These are phyloP conservation scores for Tragelaphus scriptus DNA, from an alignment of 2,113 vertebrate genomes.

Conservation along the genomic window DNA sequence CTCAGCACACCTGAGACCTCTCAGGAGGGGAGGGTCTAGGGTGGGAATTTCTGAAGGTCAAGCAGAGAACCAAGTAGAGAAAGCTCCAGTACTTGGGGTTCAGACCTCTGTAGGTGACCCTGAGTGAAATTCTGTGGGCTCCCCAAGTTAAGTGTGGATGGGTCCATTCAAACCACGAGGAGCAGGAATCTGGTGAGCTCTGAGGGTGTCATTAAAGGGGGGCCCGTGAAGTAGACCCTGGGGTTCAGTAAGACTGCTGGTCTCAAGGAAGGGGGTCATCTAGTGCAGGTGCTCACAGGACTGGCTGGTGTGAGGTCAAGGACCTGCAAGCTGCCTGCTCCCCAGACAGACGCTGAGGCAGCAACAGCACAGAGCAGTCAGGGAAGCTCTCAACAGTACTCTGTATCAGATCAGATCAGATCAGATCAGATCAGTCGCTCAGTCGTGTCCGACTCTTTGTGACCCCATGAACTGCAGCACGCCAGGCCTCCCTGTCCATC, in stretches of 20 bases:
- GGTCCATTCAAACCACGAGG: background rate
- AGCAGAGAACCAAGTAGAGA: background rate
- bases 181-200: background rate
- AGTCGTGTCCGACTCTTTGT: no score
- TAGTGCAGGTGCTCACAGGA: background rate
- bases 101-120: background rate
- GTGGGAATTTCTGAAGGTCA: background rate
- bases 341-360: background rate
- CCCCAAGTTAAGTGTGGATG: fast-evolving
- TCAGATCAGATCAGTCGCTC: no score
- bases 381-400: fast-evolving
- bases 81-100: background rate
- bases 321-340: background rate
- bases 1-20: background rate
- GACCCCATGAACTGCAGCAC: no score
- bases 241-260: background rate
- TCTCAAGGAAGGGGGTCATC: background rate
- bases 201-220: background rate
- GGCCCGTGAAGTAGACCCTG: background rate
- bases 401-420: no score
- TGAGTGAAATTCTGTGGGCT: background rate
- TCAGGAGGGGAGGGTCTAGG: background rate
- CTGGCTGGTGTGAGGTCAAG: background rate
- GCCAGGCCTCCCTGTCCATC: no score
- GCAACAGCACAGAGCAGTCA: fast-evolving